Conservation (phyloP, 2,888 invertebrate genomes). For the Dorcus parallelipipedus region DNA sequence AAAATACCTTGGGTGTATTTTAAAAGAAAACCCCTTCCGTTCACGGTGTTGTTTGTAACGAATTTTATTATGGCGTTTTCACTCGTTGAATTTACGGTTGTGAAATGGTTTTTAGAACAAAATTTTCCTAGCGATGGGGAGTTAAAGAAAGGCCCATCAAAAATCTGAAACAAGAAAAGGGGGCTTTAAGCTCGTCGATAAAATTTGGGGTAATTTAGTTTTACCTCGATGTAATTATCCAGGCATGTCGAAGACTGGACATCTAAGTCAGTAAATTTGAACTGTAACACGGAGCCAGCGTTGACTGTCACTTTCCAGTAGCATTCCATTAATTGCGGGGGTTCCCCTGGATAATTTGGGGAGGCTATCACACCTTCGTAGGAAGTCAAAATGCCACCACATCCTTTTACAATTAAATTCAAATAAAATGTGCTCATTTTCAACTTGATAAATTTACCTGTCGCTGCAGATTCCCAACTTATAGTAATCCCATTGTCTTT, state of each 20-base stretch:
- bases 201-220: too few species aligned
- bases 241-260: slow-evolving; percentile 61
- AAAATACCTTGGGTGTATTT: slow-evolving; percentile 63
- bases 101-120: slow-evolving; percentile 54
- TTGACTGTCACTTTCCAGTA: slow-evolving; percentile 74
- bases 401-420: slow-evolving; percentile 54
- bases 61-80: slow-evolving; percentile 71
- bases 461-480: slow-evolving; percentile 62
- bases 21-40: slow-evolving; percentile 74
- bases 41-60: slow-evolving; percentile 61
- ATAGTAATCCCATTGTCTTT: slow-evolving; percentile 67
- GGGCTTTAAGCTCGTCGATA: neutral
- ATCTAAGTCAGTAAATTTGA: slow-evolving; percentile 69
- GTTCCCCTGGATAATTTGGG: slow-evolving; percentile 80
- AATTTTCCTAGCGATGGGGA: slow-evolving; percentile 59
- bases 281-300: slow-evolving; percentile 64
- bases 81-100: slow-evolving; percentile 55
- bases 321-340: slow-evolving; percentile 70
- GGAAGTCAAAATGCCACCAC: slow-evolving; percentile 73
- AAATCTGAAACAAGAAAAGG: slow-evolving; percentile 53
- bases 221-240: slow-evolving; percentile 68
- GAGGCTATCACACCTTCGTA: slow-evolving; percentile 74
- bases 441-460: slow-evolving; percentile 46
- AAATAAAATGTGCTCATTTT: neutral
- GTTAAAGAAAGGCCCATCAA: slow-evolving; percentile 60